phyloP scores from a whole-genome alignment of 2,797 vertebrate genomes.

The Macropodus opercularis region DNA sequence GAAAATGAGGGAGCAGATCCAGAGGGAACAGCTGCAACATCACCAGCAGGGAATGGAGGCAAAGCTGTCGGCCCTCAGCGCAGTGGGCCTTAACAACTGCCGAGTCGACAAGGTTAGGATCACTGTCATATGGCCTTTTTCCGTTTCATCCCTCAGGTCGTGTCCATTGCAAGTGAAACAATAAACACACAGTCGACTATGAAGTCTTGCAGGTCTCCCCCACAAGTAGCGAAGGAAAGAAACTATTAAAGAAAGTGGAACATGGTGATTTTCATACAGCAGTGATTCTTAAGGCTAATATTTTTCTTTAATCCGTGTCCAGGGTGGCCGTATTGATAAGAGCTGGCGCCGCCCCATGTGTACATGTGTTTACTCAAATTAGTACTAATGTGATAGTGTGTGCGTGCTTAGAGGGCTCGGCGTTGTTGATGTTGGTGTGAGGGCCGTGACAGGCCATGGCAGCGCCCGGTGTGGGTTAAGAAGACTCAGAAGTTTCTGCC shows the following conservation, averaged over 20 bases:
- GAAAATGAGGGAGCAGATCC: slow-evolving; percentile 99
- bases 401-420: slow-evolving; percentile 49
- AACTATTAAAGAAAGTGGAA: slow-evolving; percentile 71
- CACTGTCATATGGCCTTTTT: slow-evolving; percentile 5
- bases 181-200: slow-evolving; percentile 37
- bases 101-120: slow-evolving; percentile 89
- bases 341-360: slow-evolving; percentile 62
- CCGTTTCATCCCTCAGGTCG: slow-evolving; percentile 16
- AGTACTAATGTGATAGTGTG: slow-evolving; percentile 56
- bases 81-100: slow-evolving; percentile 93
- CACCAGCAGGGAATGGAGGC: slow-evolving; percentile 93
- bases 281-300: slow-evolving; percentile 67
- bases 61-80: slow-evolving; percentile 91
- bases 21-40: slow-evolving; percentile 92
- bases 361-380: slow-evolving; percentile 66
- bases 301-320: slow-evolving; percentile 72
- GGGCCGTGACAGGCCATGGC: slow-evolving; percentile 76
- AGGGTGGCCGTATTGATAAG: slow-evolving; percentile 76
- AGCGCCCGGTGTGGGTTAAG: slow-evolving; percentile 79
- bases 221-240: slow-evolving; percentile 47
- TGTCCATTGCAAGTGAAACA: slow-evolving; percentile 21
- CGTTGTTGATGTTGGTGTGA: slow-evolving; percentile 72
- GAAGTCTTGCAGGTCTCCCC: slow-evolving; percentile 23
- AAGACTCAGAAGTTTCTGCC: slow-evolving; percentile 83
- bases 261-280: slow-evolving; percentile 56